phyloP scores from a whole-genome alignment of 2,797 vertebrate genomes.

The Malurus splendens region DNA sequence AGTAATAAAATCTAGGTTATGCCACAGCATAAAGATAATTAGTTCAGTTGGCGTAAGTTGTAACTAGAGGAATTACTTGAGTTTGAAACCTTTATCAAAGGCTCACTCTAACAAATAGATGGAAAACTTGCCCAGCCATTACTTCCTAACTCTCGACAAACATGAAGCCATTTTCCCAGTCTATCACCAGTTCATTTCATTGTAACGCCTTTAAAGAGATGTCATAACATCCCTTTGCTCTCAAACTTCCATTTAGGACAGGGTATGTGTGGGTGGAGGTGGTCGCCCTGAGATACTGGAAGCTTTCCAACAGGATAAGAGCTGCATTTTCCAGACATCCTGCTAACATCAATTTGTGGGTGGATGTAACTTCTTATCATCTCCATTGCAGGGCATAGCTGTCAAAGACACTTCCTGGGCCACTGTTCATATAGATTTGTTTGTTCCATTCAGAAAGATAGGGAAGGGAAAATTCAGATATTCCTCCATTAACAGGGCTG shows the following conservation, averaged over 20 bases:
- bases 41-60: rapidly evolving
- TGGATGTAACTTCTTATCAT: not conserved
- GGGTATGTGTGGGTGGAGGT: not conserved
- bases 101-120: not conserved
- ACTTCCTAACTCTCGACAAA: not conserved
- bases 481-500: not conserved
- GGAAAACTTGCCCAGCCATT: not conserved
- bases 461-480: not conserved
- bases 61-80: not conserved
- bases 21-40: not conserved
- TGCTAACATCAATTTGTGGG: not conserved
- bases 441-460: conserved; percentile 9
- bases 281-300: not conserved
- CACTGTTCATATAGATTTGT: not conserved
- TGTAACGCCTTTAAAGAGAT: not conserved
- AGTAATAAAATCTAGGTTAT: not conserved
- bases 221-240: not conserved
- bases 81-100: not conserved
- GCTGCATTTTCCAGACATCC: not conserved
- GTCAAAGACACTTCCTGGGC: not conserved
- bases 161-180: not conserved
- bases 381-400: not conserved
- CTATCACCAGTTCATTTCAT: not conserved
- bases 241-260: not conserved
- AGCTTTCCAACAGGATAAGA: not conserved